A percentile compares a stretch with the other conserved stretches of the same genome.
Evolutionary conservation across 2,113 vertebrate species (phyloP).

Genomic region (Benitochromis conjunctus): DNA sequence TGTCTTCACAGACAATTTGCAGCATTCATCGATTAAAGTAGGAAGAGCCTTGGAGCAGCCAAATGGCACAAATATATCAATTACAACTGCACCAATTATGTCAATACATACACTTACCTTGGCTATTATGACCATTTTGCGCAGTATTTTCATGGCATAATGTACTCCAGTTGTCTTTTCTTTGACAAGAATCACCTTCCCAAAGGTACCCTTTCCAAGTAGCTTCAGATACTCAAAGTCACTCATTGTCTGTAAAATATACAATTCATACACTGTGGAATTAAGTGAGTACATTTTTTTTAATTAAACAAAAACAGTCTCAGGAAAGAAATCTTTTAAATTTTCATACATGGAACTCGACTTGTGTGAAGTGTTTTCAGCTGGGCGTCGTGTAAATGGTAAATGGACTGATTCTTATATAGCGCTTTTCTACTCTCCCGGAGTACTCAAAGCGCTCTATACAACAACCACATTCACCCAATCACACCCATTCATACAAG

Average conservation of each 20-base stretch:
- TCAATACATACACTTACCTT: conserved; percentile 70
- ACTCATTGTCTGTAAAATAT: conserved; percentile 80
- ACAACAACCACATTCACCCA: too few relatives aligned
- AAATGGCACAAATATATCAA: not conserved
- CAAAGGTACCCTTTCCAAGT: conserved; percentile 88
- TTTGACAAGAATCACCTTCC: conserved; percentile 87
- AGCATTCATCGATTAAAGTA: not conserved
- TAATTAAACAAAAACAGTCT: not conserved
- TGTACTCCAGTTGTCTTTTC: conserved; percentile 83
- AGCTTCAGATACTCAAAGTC: conserved; percentile 92
- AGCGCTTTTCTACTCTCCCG: too few relatives aligned
- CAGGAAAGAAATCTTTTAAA: too few relatives aligned
- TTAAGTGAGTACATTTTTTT: not conserved
- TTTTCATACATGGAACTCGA: too few relatives aligned
- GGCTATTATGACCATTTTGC: conserved; percentile 88
- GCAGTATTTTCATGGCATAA: conserved; percentile 90
- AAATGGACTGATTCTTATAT: too few relatives aligned
- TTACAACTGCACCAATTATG: not conserved
- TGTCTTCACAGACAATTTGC: not conserved
- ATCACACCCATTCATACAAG: too few relatives aligned
- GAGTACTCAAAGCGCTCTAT: too few relatives aligned
- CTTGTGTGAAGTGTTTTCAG: too few relatives aligned
- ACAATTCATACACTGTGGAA: not conserved
- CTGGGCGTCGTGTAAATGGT: too few relatives aligned
- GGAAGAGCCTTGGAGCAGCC: not conserved